Evolutionary conservation across 2,888 invertebrate species (phyloP).

Genomic region (Elaeidobius kamerunicus): DNA sequence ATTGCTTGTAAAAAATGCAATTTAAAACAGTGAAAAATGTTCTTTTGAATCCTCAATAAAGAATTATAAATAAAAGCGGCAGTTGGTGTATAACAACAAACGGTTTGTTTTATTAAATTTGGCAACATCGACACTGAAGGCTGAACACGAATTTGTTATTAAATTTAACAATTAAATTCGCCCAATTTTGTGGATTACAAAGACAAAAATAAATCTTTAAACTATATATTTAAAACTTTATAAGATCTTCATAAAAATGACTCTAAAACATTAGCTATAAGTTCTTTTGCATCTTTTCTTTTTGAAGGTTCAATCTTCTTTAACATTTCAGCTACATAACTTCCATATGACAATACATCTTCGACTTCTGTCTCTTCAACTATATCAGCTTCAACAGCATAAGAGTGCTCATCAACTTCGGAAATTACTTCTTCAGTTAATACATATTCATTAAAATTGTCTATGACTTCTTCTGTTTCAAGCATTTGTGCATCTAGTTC

Average conservation of each 20-base stretch:
- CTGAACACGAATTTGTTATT: not conserved
- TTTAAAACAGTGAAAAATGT: too few relatives aligned
- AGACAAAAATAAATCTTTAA: not conserved
- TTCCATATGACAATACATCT: too few relatives aligned
- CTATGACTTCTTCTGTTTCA: too few relatives aligned
- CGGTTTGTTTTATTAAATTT: not conserved
- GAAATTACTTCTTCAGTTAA: too few relatives aligned
- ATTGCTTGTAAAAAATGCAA: too few relatives aligned
- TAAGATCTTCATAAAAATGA: not conserved
- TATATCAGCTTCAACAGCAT: too few relatives aligned
- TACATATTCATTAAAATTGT: too few relatives aligned
- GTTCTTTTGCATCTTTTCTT: not conserved
- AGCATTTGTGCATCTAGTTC: too few relatives aligned
- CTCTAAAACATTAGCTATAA: not conserved
- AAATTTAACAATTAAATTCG: not conserved
- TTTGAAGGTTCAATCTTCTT: not conserved
- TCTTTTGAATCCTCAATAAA: too few relatives aligned
- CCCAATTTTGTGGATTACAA: not conserved
- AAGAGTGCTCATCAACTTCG: too few relatives aligned
- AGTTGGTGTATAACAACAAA: not conserved
- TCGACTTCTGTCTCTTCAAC: too few relatives aligned
- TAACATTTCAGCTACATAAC: constrained; percentile 5
- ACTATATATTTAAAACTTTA: not conserved
- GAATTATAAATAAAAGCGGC: not conserved
- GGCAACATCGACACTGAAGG: not conserved